These are phyloP conservation scores for Deladenus siricidicola DNA, from an alignment of 2,888 invertebrate species.

Conservation along the genomic window DNA sequence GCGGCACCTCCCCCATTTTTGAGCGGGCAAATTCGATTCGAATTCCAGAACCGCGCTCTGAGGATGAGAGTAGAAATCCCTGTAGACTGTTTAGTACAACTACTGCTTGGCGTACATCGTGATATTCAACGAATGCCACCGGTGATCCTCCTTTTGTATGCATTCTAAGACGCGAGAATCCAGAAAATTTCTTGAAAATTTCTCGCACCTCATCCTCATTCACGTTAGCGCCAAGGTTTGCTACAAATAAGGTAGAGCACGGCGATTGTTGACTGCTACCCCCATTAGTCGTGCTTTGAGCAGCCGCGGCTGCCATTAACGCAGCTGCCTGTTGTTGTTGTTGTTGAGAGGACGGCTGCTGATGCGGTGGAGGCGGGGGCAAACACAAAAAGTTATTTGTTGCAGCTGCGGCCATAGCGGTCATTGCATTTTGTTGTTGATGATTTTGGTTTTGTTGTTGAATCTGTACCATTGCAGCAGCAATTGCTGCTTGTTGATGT, in stretches of 20 bases:
- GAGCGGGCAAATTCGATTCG: slow-evolving; percentile 97
- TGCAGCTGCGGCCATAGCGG: too few relatives aligned
- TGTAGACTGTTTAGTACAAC: slow-evolving; percentile 86
- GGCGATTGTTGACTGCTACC: slow-evolving; percentile 21
- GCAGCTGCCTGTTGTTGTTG: not conserved
- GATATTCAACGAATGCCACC: slow-evolving; percentile 96
- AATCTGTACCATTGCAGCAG: slow-evolving; percentile 58
- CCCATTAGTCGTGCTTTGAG: slow-evolving; percentile 5
- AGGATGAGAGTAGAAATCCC: slow-evolving; percentile 65
- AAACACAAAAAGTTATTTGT: too few relatives aligned
- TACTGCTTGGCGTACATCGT: slow-evolving; percentile 77
- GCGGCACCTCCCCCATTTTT: slow-evolving; percentile 79
- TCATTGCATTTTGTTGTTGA: slow-evolving; percentile 22
- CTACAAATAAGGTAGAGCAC: slow-evolving; percentile 79
- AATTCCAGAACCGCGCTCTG: slow-evolving; percentile 82
- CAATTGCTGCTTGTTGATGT: slow-evolving; percentile 57
- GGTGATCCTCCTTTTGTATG: slow-evolving; percentile 71
- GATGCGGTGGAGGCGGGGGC: too few relatives aligned
- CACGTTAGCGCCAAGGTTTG: slow-evolving; percentile 91
- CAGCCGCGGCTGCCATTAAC: slow-evolving; percentile 10
- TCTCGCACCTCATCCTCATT: slow-evolving; percentile 97
- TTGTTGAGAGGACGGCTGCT: too few relatives aligned
- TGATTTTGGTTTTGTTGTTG: too few relatives aligned
- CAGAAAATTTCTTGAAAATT: slow-evolving; percentile 70
- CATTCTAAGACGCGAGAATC: slow-evolving; percentile 88